Percentiles rank a stretch among this genome's conserved stretches.
phyloP scores from a whole-genome alignment of 2,888 invertebrate genomes.

The Platycheirus albimanus region DNA sequence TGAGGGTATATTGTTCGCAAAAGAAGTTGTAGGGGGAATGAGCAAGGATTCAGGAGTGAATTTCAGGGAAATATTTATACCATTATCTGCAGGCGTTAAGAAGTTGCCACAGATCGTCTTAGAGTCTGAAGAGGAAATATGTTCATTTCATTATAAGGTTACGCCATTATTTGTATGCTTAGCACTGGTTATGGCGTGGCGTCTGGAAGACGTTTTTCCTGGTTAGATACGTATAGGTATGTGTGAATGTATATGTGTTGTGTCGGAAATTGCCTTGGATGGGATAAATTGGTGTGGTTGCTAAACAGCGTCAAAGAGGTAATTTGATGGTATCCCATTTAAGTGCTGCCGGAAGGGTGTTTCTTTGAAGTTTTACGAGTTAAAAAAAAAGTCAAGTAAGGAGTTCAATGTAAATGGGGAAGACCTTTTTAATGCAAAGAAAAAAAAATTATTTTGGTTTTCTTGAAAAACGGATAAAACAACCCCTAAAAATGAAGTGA shows the following conservation, averaged over 20 bases:
- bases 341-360: neutral
- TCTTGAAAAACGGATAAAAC: too few relatives aligned
- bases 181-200: constrained; percentile 35
- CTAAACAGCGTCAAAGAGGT: constrained; percentile 18
- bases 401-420: too few relatives aligned
- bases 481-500: too few relatives aligned
- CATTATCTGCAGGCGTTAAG: constrained; percentile 58
- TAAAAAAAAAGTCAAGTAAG: too few relatives aligned
- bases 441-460: too few relatives aligned
- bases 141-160: constrained; percentile 49
- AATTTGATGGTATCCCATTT: constrained; percentile 25
- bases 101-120: constrained; percentile 40
- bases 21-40: neutral
- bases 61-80: constrained; percentile 38
- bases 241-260: neutral
- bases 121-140: constrained; percentile 47
- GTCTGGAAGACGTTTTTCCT: neutral
- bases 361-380: neutral
- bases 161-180: constrained; percentile 41
- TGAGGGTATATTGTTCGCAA: neutral
- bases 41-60: too few relatives aligned
- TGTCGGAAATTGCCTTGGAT: constrained; percentile 27
- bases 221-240: neutral
- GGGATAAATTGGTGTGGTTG: constrained; percentile 30
- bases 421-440: too few relatives aligned